These are phyloP conservation scores for Drosophila ustulata DNA, from an alignment of 2,888 invertebrate species.

Conservation along the genomic window DNA sequence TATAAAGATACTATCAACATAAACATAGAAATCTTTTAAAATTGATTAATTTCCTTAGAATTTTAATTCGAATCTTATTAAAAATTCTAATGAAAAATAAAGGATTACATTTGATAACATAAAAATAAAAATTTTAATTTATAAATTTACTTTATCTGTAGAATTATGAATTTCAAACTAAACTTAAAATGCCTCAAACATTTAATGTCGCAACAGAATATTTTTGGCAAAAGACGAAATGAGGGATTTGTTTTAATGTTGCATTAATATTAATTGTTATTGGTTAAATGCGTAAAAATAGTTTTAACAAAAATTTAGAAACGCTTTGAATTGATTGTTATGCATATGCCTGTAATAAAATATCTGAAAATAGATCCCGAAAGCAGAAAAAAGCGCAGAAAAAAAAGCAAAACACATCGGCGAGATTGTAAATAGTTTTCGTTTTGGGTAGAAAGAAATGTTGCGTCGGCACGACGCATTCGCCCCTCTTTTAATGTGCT, in stretches of 20 bases:
- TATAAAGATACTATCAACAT: too few relatives aligned
- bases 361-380: conserved; percentile 53
- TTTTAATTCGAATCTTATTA: too few relatives aligned
- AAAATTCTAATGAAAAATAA: too few relatives aligned
- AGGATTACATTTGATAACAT: too few relatives aligned
- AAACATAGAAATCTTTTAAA: too few relatives aligned
- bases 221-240: not conserved
- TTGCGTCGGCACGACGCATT: conserved; percentile 41
- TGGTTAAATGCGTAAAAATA: conserved; percentile 7
- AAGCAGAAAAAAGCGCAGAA: conserved; percentile 11
- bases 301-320: not conserved
- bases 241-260: not conserved
- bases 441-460: conserved; percentile 43
- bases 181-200: not conserved
- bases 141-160: too few relatives aligned
- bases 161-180: not conserved
- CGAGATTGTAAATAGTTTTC: conserved; percentile 43
- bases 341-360: conserved; percentile 52
- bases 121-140: too few relatives aligned
- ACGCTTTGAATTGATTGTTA: conserved; percentile 38
- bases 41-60: too few relatives aligned
- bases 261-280: conserved; percentile 8
- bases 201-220: not conserved
- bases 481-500: conserved; percentile 34
- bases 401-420: conserved; percentile 32